These are phyloP conservation scores for Drosophila phalerata DNA, from an alignment of 2,888 invertebrate genomes.

Conservation along the genomic window DNA sequence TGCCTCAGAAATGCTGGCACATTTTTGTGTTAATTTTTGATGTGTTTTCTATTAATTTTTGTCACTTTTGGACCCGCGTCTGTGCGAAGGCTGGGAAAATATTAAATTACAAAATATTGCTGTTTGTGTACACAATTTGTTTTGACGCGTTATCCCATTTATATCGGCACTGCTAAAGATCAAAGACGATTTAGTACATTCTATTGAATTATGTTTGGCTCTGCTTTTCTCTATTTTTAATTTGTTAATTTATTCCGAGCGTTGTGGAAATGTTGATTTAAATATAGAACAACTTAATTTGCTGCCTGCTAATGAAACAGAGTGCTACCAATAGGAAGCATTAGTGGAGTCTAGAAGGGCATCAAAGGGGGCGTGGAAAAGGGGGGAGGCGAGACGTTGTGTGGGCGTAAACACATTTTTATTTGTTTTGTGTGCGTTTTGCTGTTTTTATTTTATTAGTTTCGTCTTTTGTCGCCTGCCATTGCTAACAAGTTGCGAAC, in stretches of 20 bases:
- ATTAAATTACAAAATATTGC: constrained; percentile 69
- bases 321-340: not conserved
- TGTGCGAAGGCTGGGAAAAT: constrained; percentile 29
- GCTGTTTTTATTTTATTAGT: constrained; percentile 60
- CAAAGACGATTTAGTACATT: constrained; percentile 59
- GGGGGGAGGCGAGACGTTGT: constrained; percentile 28
- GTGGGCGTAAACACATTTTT: constrained; percentile 76
- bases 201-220: constrained; percentile 26
- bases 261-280: constrained; percentile 43
- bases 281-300: constrained; percentile 79
- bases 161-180: constrained; percentile 52
- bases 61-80: constrained; percentile 40
- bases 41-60: constrained; percentile 76
- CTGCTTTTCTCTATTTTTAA: constrained; percentile 35
- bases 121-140: constrained; percentile 63
- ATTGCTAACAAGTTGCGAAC: constrained; percentile 71
- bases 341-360: not conserved
- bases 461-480: constrained; percentile 66
- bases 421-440: constrained; percentile 66
- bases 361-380: not conserved
- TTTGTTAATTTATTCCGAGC: constrained; percentile 74
- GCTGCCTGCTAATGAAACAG: constrained; percentile 77
- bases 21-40: constrained; percentile 65
- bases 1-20: constrained; percentile 11
- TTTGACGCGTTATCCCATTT: constrained; percentile 70